Percentiles rank a stretch among this genome's conserved stretches.
These are phyloP conservation scores for Zoanthus sansibaricus DNA, from an alignment of 92 coral and sea anemone species.

Conservation along the genomic window DNA sequence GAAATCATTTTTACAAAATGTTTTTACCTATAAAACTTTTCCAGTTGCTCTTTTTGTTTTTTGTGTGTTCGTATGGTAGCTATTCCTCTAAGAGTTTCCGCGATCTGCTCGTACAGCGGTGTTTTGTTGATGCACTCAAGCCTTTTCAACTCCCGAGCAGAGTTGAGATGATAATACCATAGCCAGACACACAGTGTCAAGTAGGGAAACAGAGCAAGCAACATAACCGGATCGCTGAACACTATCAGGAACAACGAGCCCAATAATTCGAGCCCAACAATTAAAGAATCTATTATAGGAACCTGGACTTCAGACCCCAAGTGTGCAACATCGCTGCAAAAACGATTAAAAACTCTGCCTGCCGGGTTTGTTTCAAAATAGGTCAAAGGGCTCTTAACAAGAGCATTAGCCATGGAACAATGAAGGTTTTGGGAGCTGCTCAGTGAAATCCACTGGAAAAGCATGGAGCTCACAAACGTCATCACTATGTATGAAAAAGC, in stretches of 20 bases:
- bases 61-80: constrained; percentile 26
- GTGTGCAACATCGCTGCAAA: constrained; percentile 28
- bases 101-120: constrained; percentile 44
- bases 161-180: constrained; percentile 40
- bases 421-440: constrained; percentile 32
- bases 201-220: constrained; percentile 21
- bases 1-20: background rate
- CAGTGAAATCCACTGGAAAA: constrained; percentile 28
- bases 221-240: constrained; percentile 14
- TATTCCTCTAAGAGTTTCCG: constrained; percentile 32
- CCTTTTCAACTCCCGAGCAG: constrained; percentile 40
- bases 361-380: constrained; percentile 44
- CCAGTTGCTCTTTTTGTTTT: constrained; percentile 3
- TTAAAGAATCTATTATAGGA: background rate
- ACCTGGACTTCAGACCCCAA: background rate
- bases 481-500: background rate
- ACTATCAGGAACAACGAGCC: constrained; percentile 28
- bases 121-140: constrained; percentile 24
- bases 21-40: constrained; percentile 18
- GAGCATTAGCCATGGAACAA: constrained; percentile 4
- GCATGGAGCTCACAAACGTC: constrained; percentile 4
- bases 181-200: background rate
- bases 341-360: constrained; percentile 30
- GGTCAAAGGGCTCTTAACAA: constrained; percentile 5
- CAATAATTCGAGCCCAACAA: constrained; percentile 20